Evolutionary conservation across 2,113 vertebrate species (phyloP), one percentile per base, ranked within the genome.

Genomic region (Myocastor coypus): DNA sequence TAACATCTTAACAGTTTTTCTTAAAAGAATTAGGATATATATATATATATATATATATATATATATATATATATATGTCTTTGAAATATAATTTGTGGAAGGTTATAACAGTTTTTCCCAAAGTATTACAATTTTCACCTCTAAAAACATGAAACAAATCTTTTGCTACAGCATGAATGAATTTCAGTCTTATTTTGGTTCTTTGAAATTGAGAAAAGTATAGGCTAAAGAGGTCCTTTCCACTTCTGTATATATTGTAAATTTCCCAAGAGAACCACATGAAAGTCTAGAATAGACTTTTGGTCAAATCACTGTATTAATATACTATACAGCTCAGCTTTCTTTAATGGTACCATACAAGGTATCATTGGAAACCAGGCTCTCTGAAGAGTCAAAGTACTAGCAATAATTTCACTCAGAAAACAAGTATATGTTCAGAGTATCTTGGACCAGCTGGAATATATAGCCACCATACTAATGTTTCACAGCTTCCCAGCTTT

Each of bases 71-170:
- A n/a, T n/a, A n/a, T n/a, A n/a, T n/a, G n/a, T n/a, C 37, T 61
- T 75, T 93, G 40, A 95, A 87, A 93, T 4, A 12, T 1, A 92
- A 63, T 55, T 75, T 88, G 78, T 68, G 34, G 73, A 88, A 40
- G 14, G 52, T 16, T 59, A 6, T 17, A 80, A 69, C 8, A 22
- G 12, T 75, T 52, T 84, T 87, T 63, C 46, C 61, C 17, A 69
- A 57, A 26, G 24, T 80, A 34, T 34, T 80, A 69, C 82, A 80
- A 5, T 52, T 8, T 68, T 83, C 14, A 5, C 34, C 26, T 89
- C 32, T 78, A 55, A 87, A 89, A 81, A 77, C 6, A 37, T 7
- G 68, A 46, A 90, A 88, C 14, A 68, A 61, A 46, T 63, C 19
- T 32, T 80, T 78, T 59, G 30, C n/a, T 92, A n/a, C 11, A 42